These are phyloP conservation scores for Cenopis cana DNA, from an alignment of 2,888 invertebrate genomes.

Conservation along the genomic window DNA sequence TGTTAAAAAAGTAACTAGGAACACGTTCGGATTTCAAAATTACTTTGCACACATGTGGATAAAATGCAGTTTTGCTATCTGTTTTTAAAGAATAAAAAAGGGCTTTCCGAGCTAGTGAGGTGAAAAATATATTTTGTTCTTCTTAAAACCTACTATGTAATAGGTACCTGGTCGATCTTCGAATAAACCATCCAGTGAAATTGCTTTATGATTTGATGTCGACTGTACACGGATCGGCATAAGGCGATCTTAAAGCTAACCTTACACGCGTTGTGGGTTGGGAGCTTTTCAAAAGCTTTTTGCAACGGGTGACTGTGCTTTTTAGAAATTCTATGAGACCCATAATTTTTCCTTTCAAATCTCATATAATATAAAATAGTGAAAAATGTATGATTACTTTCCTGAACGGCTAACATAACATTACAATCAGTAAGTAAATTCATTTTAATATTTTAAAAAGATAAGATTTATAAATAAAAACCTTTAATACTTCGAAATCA, in stretches of 20 bases:
- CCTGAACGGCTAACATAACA: neutral
- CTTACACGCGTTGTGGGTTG: constrained; percentile 29
- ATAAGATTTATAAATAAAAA: neutral
- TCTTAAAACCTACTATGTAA: too few species aligned
- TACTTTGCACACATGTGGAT: too few species aligned
- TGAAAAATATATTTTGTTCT: too few species aligned
- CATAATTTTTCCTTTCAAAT: neutral
- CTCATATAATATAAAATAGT: neutral
- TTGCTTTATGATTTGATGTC: neutral
- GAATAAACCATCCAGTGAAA: neutral
- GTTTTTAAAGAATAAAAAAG: too few species aligned
- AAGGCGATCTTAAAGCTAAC: constrained; percentile 23
- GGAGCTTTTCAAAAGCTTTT: constrained; percentile 49
- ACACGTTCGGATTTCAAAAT: too few species aligned
- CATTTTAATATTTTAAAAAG: neutral
- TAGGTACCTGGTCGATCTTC: too few species aligned
- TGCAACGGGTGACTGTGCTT: constrained; percentile 42
- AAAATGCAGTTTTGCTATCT: too few species aligned
- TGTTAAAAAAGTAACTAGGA: too few species aligned
- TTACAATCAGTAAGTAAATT: neutral
- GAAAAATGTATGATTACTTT: neutral
- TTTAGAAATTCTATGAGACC: constrained; percentile 9
- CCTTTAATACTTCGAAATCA: neutral
- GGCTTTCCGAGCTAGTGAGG: too few species aligned
- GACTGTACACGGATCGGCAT: constrained; percentile 21